These are phyloP conservation scores for Molanna angustata DNA, from an alignment of 2,888 invertebrate species.

Conservation along the genomic window DNA sequence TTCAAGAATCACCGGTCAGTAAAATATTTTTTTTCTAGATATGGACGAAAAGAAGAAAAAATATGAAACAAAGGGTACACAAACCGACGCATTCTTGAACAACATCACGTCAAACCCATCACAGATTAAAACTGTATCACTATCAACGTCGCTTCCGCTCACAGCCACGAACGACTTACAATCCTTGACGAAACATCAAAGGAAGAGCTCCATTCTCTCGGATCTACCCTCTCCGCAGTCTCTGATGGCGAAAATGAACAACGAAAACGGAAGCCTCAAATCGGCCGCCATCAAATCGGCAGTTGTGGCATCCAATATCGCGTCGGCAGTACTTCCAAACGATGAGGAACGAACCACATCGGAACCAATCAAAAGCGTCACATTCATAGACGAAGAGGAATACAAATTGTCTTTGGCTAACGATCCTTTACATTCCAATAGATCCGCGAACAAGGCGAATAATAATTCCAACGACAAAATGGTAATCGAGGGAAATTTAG, in stretches of 20 bases:
- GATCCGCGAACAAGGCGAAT: constrained; percentile 1
- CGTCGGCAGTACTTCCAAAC: constrained; percentile 16
- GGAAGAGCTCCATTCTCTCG: constrained; percentile 21
- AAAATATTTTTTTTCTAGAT: no score
- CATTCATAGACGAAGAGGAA: constrained; percentile 27
- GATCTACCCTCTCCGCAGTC: constrained; percentile 27
- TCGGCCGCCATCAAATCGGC: constrained; percentile 19
- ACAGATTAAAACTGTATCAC: constrained; percentile 17
- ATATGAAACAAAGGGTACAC: constrained; percentile 24
- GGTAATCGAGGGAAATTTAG: constrained; percentile 19
- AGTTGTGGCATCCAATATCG: constrained; percentile 13
- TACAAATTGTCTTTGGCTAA: not conserved
- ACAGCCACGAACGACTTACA: constrained; percentile 13
- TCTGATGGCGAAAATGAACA: constrained; percentile 25
- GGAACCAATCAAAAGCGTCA: constrained; percentile 22
- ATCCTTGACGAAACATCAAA: constrained; percentile 19
- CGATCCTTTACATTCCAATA: constrained; percentile 3
- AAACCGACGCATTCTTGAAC: constrained; percentile 21
- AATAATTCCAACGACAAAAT: constrained; percentile 13
- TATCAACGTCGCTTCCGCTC: constrained; percentile 19
- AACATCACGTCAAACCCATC: constrained; percentile 14
- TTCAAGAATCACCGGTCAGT: no score
- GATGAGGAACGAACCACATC: constrained; percentile 7
- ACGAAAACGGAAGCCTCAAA: constrained; percentile 23
- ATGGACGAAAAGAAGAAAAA: constrained; percentile 27